Conservation (phyloP, 2,113 vertebrate species). For the Willisornis vidua region DNA sequence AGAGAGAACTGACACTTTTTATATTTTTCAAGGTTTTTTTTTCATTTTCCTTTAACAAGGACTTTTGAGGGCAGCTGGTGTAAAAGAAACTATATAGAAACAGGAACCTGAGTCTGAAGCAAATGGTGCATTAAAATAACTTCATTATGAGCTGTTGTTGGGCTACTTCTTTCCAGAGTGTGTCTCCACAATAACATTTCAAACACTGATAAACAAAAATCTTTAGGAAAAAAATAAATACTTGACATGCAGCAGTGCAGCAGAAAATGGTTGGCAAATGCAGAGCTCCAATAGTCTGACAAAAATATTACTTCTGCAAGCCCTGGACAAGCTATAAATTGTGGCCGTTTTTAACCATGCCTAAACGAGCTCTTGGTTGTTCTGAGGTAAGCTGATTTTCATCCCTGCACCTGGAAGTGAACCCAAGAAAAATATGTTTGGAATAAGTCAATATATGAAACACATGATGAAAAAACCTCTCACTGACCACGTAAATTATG, state of each 20-base stretch:
- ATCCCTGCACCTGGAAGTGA: neutral
- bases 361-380: neutral
- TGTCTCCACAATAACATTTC: neutral
- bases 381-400: neutral
- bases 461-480: neutral
- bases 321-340: neutral
- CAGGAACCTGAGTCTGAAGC: neutral
- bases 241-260: neutral
- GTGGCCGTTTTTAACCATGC: neutral
- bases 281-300: neutral
- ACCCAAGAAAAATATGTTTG: neutral
- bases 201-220: neutral
- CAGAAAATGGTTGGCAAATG: neutral
- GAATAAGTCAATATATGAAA: slow-evolving; percentile 21
- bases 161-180: neutral
- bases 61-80: neutral
- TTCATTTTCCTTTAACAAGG: neutral
- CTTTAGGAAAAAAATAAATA: neutral
- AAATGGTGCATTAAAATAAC: neutral
- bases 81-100: neutral
- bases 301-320: neutral
- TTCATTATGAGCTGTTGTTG: neutral
- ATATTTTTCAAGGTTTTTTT: neutral
- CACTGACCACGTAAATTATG: neutral
- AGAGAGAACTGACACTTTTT: neutral